Base-by-base conservation (phyloP, 2,113 vertebrate genomes). In the Plestiodon gilberti region DNA sequence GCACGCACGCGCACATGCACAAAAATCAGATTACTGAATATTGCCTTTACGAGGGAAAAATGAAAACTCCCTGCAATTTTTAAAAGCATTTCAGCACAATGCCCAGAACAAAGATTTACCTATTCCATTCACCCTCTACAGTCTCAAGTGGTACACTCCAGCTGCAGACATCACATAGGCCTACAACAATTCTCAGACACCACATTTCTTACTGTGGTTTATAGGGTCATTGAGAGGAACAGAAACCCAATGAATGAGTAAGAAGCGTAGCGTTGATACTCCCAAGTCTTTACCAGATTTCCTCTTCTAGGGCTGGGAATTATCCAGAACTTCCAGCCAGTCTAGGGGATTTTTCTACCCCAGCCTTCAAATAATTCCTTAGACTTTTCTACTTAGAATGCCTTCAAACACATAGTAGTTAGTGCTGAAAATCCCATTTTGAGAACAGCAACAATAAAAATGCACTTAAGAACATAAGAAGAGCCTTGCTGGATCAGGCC, bases 381-480 rank as follows among this genome's bases (percentile, higher is more conserved):
- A 48, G 75, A 14, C 20, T 48, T 76, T 0, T 11, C 33, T 9
- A 79, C 11, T 79, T 22, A 23, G 23, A 0, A 0, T 55, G n/a
- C 55, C 77, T 71, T 80, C 33, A 13, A 48, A 23, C 10, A 35
- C 0, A 13, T 55, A 1, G 57, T 80, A 89, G 61, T 62, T 14
- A 77, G 84, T 40, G 86, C 65, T 1, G 78, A 5, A 55, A 61
- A 11, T 89, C 88, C 23, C 75, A 13, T 55, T 28, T 30, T 11
- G 2, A 62, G 25, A 65, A 0, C 6, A 0, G 52, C 52, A 55
- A 11, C n/a, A n/a, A n/a, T n/a, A n/a, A n/a, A n/a, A n/a, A n/a
- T n/a, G n/a, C n/a, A n/a, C n/a, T n/a, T n/a, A n/a, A n/a, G n/a
- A n/a, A n/a, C n/a, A n/a, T n/a, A n/a, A n/a, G n/a, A n/a, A n/a